Evolutionary conservation across 2,113 vertebrate species (phyloP), one percentile per base, ranked within the genome.

Genomic region (Elachura formosa): DNA sequence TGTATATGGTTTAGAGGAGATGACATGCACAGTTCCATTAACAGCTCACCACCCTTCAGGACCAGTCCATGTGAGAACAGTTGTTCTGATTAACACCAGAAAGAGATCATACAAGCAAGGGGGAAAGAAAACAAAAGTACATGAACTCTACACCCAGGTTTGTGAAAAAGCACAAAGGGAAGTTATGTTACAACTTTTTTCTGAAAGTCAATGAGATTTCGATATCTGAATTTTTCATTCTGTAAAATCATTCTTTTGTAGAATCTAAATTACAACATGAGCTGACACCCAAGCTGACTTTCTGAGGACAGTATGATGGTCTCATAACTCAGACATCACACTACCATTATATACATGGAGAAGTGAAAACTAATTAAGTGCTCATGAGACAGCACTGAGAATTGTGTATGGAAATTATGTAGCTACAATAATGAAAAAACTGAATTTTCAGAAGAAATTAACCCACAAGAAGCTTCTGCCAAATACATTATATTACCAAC

Each of bases 1-100:
- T 84, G 91, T 83, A 92, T 38, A 87, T 38, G 72, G 81, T 90
- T 96, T 96, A 90, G 89, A 97, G 96, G 93, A 97, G 95, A 96
- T 95, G 92, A 93, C 76, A 91, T 34, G 87, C 41, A 92, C 84
- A 41, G 15, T 96, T 96, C 66, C 10, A 93, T 95, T 97, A 97
- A 94, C 82, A 96, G 86, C 84, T 97, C 96, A 63, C 84, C 90
- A 72, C 51, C 24, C 40, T 56, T 59, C 82, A 73, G 58, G 81
- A 84, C 66, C 80, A 97, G 43, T 69, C 80, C 76, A 74, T 83
- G 51, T 41, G 76, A 92, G 89, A 96, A 96, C 89, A 96, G 89
- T 78, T 87, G 61, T 41, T 89, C 72, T 84, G 61, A 86, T 71
- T 85, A 68, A 82, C 36, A 78, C 61, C 90, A 97, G 83, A 81